Conservation (phyloP, 2,888 invertebrate species). For the Patella pellucida region DNA sequence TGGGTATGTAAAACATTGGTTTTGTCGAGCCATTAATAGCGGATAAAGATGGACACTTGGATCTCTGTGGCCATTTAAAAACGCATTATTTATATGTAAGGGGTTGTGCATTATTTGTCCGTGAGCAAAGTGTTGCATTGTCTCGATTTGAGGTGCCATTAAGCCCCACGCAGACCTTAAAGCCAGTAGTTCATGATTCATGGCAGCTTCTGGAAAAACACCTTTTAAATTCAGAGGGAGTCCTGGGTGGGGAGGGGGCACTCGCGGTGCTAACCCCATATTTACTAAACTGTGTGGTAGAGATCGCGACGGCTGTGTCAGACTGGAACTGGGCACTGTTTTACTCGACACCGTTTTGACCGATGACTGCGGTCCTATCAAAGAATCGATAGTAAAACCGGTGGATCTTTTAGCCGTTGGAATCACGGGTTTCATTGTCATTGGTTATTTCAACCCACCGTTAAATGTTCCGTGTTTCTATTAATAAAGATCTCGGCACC, state of each 20-base stretch:
- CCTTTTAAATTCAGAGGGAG: neutral
- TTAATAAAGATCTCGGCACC: too few relatives aligned
- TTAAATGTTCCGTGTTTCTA: too few relatives aligned
- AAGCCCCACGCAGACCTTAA: slow-evolving; percentile 22
- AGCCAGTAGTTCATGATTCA: slow-evolving; percentile 16
- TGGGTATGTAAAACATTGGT: slow-evolving; percentile 17
- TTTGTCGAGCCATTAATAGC: slow-evolving; percentile 18
- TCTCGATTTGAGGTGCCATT: neutral
- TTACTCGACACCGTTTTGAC: slow-evolving; percentile 29
- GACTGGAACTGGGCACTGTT: slow-evolving; percentile 30
- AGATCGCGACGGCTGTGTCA: neutral
- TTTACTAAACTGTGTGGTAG: neutral
- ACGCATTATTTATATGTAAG: neutral
- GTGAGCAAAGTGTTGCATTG: neutral
- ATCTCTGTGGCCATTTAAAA: slow-evolving; percentile 9
- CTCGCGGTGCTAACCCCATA: neutral
- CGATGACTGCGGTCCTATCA: slow-evolving; percentile 44
- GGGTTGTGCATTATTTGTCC: neutral
- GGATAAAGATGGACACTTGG: slow-evolving; percentile 13
- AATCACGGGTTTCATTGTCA: neutral
- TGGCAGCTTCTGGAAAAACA: neutral
- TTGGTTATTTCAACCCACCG: too few relatives aligned
- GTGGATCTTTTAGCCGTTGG: slow-evolving; percentile 24
- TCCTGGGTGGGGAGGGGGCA: slow-evolving; percentile 14
- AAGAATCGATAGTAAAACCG: slow-evolving; percentile 50